Evolutionary conservation across 2,113 vertebrate species (phyloP), one percentile per base, ranked within the genome.

Genomic region (Corvus hawaiiensis): DNA sequence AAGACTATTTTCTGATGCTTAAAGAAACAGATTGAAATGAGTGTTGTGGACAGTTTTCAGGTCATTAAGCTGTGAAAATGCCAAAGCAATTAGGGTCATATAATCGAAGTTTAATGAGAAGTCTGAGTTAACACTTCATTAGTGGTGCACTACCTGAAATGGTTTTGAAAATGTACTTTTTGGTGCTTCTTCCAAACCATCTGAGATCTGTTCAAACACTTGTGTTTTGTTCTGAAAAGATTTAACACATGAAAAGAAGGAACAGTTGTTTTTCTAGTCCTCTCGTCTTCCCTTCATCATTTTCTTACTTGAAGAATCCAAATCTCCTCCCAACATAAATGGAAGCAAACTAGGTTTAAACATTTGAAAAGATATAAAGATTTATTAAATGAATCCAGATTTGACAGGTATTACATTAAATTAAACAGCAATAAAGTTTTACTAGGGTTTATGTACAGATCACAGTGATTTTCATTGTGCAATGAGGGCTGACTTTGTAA

Each of bases 391-490:
- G 92, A 96, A 92, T 93, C 52, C 61, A 91, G 86, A 96, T 91
- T 91, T 93, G 72, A 96, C 48, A 94, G 92, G 27, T 82, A 90
- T 88, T 87, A 95, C 89, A 98, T 97, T 97, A 97, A 97, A 97
- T 97, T 97, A 97, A 97, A 97, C 91, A 95, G 94, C 96, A 96
- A 93, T 95, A 92, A 79, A 92, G 93, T 95, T 93, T 95, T 94
- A 95, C 92, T 91, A 88, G 81, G 71, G 84, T 94, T 96, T 97
- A 97, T 97, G 64, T 95, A 98, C 96, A 97, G 72, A 97, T 98
- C 97, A 98, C 98, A 98, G 98, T 98, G 98, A 97, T 98, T 97
- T 97, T 96, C 93, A 91, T 96, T 97, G 98, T 98, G 97, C 97
- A 98, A 98, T 94, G 92, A 95, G 91, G 92, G 94, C 67, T 78